These are phyloP conservation scores for Macrosoma leucophasiata DNA, from an alignment of 2,888 invertebrate species.

Conservation along the genomic window DNA sequence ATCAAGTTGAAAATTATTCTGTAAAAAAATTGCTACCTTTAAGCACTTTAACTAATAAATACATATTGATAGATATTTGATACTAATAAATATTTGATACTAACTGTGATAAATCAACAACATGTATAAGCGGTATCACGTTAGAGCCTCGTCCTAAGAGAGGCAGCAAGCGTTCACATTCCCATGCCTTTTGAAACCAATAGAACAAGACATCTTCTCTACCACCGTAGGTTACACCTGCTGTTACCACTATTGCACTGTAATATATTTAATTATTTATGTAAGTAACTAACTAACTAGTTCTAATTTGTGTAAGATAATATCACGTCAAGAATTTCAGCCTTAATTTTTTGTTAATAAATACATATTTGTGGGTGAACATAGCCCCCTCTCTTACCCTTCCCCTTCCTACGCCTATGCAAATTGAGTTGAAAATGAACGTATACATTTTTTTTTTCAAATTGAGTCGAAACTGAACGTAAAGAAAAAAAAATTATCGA, in stretches of 20 bases:
- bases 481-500: too few species aligned
- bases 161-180: constrained; percentile 75
- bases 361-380: too few species aligned
- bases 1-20: constrained; percentile 66
- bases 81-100: constrained; percentile 24
- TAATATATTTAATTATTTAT: constrained; percentile 2
- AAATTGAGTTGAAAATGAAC: too few species aligned
- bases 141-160: constrained; percentile 76
- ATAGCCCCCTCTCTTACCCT: too few species aligned
- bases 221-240: constrained; percentile 79
- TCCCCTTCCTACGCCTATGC: too few species aligned
- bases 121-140: constrained; percentile 77
- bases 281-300: not conserved
- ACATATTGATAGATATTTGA: constrained; percentile 1
- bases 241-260: constrained; percentile 71
- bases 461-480: too few species aligned
- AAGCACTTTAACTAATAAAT: not conserved
- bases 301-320: constrained; percentile 2
- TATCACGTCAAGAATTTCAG: constrained; percentile 3
- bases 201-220: constrained; percentile 77
- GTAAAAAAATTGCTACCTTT: constrained; percentile 24
- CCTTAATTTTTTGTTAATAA: too few species aligned
- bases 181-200: constrained; percentile 81
- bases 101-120: constrained; percentile 76
- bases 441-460: too few species aligned